phyloP scores from a whole-genome alignment of 2,888 invertebrate genomes.

The Dicranocentrus wangi region DNA sequence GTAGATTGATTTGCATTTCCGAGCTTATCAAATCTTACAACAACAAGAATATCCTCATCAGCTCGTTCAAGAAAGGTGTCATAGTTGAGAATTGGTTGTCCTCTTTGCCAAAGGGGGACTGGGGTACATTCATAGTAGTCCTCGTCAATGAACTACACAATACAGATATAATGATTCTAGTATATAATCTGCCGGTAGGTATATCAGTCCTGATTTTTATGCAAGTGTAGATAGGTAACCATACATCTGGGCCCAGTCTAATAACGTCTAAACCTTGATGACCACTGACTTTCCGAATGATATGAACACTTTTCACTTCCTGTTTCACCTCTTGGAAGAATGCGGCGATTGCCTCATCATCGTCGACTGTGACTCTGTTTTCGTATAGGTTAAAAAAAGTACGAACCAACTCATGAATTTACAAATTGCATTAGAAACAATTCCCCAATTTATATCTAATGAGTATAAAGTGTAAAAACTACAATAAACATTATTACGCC shows the following conservation, averaged over 20 bases:
- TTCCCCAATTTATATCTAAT: background rate
- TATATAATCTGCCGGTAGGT: background rate
- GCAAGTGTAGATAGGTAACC: background rate
- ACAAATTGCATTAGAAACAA: background rate
- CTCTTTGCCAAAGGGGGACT: conserved; percentile 66
- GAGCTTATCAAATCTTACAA: too few relatives aligned
- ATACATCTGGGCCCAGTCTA: conserved; percentile 70
- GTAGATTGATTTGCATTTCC: too few relatives aligned
- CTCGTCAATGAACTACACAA: conserved; percentile 68
- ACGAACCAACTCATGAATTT: too few relatives aligned
- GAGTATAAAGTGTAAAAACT: background rate
- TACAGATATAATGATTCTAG: background rate
- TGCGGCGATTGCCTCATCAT: conserved; percentile 64
- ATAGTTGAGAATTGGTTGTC: conserved; percentile 60
- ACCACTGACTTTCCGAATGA: conserved; percentile 63
- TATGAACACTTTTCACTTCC: conserved; percentile 50
- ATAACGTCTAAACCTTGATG: conserved; percentile 60
- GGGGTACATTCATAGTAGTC: conserved; percentile 71
- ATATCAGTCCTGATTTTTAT: background rate
- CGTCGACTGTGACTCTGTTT: conserved; percentile 34
- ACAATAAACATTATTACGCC: conserved; percentile 10
- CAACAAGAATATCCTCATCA: conserved; percentile 67
- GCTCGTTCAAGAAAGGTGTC: conserved; percentile 59
- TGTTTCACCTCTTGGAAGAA: conserved; percentile 63
- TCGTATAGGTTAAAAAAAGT: too few relatives aligned